Base-by-base conservation (phyloP, 2,797 vertebrate species). In the Trematomus bernacchii region DNA sequence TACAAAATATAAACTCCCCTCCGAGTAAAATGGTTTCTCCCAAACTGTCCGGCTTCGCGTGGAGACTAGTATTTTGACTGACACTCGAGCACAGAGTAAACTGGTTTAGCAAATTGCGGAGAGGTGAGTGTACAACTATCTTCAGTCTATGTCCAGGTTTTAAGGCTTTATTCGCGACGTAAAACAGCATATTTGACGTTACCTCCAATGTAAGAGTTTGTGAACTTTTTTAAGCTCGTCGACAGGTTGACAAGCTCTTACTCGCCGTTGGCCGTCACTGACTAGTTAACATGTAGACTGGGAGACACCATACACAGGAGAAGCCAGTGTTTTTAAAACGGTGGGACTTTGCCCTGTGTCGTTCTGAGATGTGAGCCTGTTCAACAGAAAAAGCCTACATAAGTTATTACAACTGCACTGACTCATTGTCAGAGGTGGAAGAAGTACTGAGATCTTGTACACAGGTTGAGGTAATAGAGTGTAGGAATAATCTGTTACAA, bases 11-110 rank as follows among this genome's bases (percentile, higher is more conserved):
- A 0, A 0, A 23, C 27, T 9, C 4, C 73, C 52, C 30, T 43
- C n/a, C 0, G 1, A 3, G 6, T 10, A n/a, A 12, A 73, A 78
- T 91, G 87, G 91, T 84, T 73, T 48, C 6, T 60, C 53, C 77
- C 21, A 37, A 1, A 0, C 37, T 12, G 46, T 30, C 16, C 42
- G n/a, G 44, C 5, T 71, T 64, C 15, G 57, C 2, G 51, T 75
- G 77, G 40, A 0, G 27, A 40, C 2, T 72, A 37, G 8, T 37
- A 12, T 50, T 79, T 21, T 82, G 85, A 87, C 66, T 79, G 82
- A 42, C 0, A 0, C 2, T 2, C 6, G 23, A 27, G 2, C 4
- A 9, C 4, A 0, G 5, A 43, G 19, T 33, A 0, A 33, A 23
- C 68, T 0, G 40, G 74, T 76, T 69, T 21, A 40, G 10, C 46